phyloP scores from a whole-genome alignment of 2,113 vertebrate genomes.

The Dolichotis patagonum region DNA sequence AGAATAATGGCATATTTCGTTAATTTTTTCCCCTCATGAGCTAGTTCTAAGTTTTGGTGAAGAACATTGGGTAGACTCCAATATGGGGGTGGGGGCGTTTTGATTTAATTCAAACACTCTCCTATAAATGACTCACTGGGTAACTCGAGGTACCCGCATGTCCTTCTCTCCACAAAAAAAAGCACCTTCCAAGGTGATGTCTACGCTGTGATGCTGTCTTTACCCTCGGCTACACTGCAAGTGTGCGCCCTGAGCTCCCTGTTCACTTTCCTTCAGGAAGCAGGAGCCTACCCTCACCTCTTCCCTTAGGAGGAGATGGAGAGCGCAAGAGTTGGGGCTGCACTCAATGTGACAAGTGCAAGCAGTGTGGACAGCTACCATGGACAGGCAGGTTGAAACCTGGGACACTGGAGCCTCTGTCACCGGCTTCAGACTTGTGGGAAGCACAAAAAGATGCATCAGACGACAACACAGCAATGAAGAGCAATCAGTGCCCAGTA shows the following conservation, averaged over 20 bases:
- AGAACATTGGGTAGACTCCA: constrained; percentile 33
- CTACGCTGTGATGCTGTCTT: background rate
- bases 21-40: background rate
- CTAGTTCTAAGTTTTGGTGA: constrained; percentile 58
- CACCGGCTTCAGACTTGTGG: constrained; percentile 74
- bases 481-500: constrained; percentile 77
- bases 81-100: background rate
- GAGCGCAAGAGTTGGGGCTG: background rate
- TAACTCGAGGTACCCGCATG: background rate
- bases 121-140: background rate
- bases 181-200: constrained; percentile 45
- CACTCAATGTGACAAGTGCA: background rate
- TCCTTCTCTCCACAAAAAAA: background rate
- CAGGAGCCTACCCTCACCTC: constrained; percentile 68
- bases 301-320: background rate
- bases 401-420: background rate
- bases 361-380: background rate
- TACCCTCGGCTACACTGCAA: background rate
- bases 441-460: constrained; percentile 81
- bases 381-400: background rate
- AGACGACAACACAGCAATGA: constrained; percentile 82
- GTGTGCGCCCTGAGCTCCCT: background rate
- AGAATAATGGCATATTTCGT: constrained; percentile 28
- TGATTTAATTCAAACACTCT: background rate
- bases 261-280: constrained; percentile 65